A percentile compares a stretch with the other conserved stretches of the same genome.
These are phyloP conservation scores for Cheilosia vulpina DNA, from an alignment of 2,888 invertebrate genomes.

Conservation along the genomic window DNA sequence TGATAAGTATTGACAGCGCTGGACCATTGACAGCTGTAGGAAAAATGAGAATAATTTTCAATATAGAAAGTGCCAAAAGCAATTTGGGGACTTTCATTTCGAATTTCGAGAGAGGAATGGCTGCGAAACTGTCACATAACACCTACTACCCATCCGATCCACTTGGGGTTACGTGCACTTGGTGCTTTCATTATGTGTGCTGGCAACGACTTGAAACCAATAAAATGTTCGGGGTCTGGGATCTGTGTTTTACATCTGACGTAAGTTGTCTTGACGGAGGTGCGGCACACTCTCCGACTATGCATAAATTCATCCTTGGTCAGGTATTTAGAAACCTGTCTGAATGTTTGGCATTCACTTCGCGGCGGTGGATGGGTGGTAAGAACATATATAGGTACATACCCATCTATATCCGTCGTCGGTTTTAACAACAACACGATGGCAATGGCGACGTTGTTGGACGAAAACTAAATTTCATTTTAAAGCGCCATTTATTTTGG, in stretches of 20 bases:
- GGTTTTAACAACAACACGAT: constrained; percentile 33
- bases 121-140: constrained; percentile 71
- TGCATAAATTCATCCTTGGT: constrained; percentile 71
- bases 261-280: constrained; percentile 70
- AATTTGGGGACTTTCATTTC: constrained; percentile 72
- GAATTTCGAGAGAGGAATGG: constrained; percentile 59
- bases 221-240: constrained; percentile 70
- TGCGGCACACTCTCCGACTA: constrained; percentile 63
- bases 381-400: constrained; percentile 9
- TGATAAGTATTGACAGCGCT: constrained; percentile 47
- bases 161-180: constrained; percentile 40
- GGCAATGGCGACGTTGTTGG: constrained; percentile 47
- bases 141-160: constrained; percentile 15
- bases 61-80: constrained; percentile 71
- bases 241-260: constrained; percentile 68
- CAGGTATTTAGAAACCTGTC: constrained; percentile 73
- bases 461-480: constrained; percentile 74
- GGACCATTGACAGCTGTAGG: constrained; percentile 53
- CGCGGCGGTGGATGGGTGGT: constrained; percentile 16
- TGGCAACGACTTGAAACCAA: constrained; percentile 68
- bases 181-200: constrained; percentile 60
- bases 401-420: constrained; percentile 17
- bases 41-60: constrained; percentile 67
- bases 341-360: constrained; percentile 70
- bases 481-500: constrained; percentile 72